Evolutionary conservation across 1,140 invertebrate species (phyloP).

Genomic region (Cephus cinctus): DNA sequence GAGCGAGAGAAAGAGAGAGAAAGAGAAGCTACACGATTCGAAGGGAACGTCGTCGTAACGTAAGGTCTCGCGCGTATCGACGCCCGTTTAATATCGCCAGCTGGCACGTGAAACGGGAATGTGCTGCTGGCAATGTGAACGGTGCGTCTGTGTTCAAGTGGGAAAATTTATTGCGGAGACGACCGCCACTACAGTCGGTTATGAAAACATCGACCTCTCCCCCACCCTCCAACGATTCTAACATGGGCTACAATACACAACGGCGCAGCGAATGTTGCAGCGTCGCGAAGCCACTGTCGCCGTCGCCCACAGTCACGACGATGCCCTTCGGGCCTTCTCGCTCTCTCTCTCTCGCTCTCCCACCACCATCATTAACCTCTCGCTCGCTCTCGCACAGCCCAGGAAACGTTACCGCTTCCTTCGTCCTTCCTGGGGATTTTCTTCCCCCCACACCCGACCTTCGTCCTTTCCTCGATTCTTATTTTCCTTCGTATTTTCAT

Average conservation of each 20-base stretch:
- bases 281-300: too few relatives aligned
- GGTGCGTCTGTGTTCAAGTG: not conserved
- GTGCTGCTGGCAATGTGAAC: constrained; percentile 11
- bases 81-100: constrained; percentile 20
- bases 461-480: too few relatives aligned
- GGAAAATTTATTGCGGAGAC: constrained; percentile 10
- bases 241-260: not conserved
- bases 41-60: constrained; percentile 6
- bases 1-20: constrained; percentile 14
- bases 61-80: constrained; percentile 9
- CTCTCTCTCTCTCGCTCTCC: constrained; percentile 5
- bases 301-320: too few relatives aligned
- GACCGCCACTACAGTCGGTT: not conserved
- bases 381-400: too few relatives aligned
- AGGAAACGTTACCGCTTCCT: too few relatives aligned
- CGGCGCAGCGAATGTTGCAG: constrained; percentile 2
- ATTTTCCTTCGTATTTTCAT: too few relatives aligned
- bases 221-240: not conserved
- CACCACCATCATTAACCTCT: not conserved
- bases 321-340: too few relatives aligned
- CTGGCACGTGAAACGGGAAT: constrained; percentile 21
- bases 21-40: not conserved
- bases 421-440: too few relatives aligned
- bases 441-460: too few relatives aligned
- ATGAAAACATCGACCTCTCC: constrained; percentile 6